A percentile compares a stretch with the other conserved stretches of the same genome.
These are phyloP conservation scores for Etheostoma nigrum DNA, from an alignment of 2,797 vertebrate species.

Conservation along the genomic window DNA sequence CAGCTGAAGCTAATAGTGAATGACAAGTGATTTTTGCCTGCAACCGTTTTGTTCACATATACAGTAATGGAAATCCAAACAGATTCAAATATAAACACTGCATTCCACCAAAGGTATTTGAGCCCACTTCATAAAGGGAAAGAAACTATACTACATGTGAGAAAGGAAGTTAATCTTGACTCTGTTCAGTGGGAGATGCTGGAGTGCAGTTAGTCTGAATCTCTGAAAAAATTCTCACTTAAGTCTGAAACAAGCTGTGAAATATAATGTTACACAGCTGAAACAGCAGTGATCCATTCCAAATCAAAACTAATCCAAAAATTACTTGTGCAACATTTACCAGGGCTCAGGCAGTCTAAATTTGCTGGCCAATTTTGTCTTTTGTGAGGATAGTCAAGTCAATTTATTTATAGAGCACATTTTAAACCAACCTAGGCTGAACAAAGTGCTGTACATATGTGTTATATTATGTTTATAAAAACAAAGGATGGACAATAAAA, in stretches of 20 bases:
- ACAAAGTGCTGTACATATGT: too few relatives aligned
- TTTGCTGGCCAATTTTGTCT: not conserved
- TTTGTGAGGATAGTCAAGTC: slow-evolving; percentile 1
- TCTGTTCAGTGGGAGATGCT: not conserved
- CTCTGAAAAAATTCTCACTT: not conserved
- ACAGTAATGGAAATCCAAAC: not conserved
- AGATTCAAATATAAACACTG: not conserved
- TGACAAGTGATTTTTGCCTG: not conserved
- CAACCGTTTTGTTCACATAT: slow-evolving; percentile 2
- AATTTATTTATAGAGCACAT: too few relatives aligned
- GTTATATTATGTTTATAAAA: too few relatives aligned
- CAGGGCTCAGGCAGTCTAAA: not conserved
- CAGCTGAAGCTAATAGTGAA: not conserved
- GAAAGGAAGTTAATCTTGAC: not conserved
- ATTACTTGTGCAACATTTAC: not conserved
- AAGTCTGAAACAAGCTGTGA: slow-evolving; percentile 4
- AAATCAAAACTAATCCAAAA: slow-evolving; percentile 8
- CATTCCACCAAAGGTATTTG: not conserved
- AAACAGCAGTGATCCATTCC: not conserved
- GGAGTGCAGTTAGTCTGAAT: not conserved
- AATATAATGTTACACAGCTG: slow-evolving; percentile 8
- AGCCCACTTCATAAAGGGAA: not conserved
- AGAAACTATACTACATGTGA: not conserved
- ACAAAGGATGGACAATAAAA: too few relatives aligned
- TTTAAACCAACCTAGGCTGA: too few relatives aligned